Evolutionary conservation across 2,113 vertebrate species (phyloP).

Genomic region (Macaca mulatta): DNA sequence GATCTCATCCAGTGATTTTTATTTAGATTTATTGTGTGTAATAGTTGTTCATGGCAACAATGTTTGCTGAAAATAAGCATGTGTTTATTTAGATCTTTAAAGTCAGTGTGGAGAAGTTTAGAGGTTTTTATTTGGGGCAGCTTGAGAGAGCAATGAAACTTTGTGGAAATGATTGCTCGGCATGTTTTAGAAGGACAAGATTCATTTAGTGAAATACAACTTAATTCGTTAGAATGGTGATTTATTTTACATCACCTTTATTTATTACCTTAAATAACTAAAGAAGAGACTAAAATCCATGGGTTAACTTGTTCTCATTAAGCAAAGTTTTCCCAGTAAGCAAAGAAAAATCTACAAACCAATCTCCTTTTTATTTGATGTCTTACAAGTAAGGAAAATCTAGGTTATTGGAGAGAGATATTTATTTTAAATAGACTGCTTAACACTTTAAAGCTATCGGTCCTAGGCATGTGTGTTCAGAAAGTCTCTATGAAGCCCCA

Average conservation of each 20-base stretch:
- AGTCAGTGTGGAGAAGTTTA: not conserved
- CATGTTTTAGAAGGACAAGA: not conserved
- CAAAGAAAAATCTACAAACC: not conserved
- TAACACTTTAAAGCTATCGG: slow-evolving; percentile 69
- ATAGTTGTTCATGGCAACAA: not conserved
- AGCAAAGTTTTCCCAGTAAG: not conserved
- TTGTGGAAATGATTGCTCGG: not conserved
- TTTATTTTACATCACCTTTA: not conserved
- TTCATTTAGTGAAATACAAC: not conserved
- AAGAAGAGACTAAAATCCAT: slow-evolving; percentile 4
- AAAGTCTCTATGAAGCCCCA: slow-evolving; percentile 54
- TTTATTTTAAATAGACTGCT: slow-evolving; percentile 61
- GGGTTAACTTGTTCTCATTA: slow-evolving; percentile 27
- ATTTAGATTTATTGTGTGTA: not conserved
- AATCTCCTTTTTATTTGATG: slow-evolving; percentile 13
- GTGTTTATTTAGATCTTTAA: slow-evolving; percentile 13
- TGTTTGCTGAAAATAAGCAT: slow-evolving; percentile 18
- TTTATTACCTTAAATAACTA: not conserved
- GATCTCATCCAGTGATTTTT: not conserved
- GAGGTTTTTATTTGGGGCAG: not conserved
- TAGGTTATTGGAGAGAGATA: not conserved
- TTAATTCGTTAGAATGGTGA: not conserved
- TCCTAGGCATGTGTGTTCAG: slow-evolving; percentile 55
- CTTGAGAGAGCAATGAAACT: not conserved
- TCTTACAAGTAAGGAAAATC: slow-evolving; percentile 1